Base-by-base conservation (phyloP, 2,113 vertebrate genomes). In the Plotosus lineatus region DNA sequence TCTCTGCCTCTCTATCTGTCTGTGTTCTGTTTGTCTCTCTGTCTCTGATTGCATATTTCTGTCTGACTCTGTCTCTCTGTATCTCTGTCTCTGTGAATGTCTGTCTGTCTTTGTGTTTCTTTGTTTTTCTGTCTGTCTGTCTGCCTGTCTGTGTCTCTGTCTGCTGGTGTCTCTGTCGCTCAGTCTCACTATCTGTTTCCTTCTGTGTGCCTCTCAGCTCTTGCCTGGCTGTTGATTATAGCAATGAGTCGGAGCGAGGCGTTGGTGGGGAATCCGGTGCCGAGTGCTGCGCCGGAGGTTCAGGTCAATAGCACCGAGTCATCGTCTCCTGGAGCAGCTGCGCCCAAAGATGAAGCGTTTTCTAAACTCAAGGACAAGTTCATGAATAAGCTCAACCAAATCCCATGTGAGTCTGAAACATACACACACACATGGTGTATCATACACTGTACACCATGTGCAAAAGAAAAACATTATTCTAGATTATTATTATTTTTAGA, bases 341-440 rank as follows among this genome's bases (percentile, higher is more conserved):
- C 94, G 83, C 85, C 84, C 63, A 97, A 98, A 90, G 95, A 98
- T 82, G 95, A 98, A 89, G 92, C 89, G 65, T 97, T 98, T 89
- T 98, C 97, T 46, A 98, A 98, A 86, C 89, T 99, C 86, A 99
- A 96, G 94, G 90, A 98, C 91, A 99, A 98, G 91, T 99, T 99
- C 92, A 98, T 99, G 97, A 99, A 98, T 46, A 95, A 98, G 88
- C 92, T 99, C 82, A 95, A 97, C 91, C 99, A 97, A 95, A 99
- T 99, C 90, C 97, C 96, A 90, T 0, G 98, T 99, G 87, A 98
- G 98, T 98, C 89, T 23, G 28, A 56, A 15, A n/a, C 15, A 19
- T 21, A 23, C 19, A 38, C 51, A 50, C 69, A 6, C 42, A 44
- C 69, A n/a, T n/a, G n/a, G n/a, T n/a, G n/a, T n/a, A n/a, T n/a